These are phyloP conservation scores for Doryteuthis pealeii DNA, from an alignment of 1,140 invertebrate species.

Conservation along the genomic window DNA sequence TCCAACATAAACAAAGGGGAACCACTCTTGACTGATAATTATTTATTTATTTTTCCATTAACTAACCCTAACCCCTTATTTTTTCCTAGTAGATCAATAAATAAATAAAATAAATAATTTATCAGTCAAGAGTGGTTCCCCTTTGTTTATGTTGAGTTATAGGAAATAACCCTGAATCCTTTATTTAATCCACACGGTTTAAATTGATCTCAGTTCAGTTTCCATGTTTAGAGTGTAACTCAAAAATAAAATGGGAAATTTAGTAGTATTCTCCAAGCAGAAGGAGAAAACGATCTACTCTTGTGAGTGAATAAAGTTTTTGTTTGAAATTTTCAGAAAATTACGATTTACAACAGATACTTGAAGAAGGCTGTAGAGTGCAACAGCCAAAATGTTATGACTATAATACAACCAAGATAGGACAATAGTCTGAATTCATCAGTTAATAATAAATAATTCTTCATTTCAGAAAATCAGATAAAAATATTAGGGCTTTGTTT, in stretches of 20 bases:
- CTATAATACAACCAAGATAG: not conserved
- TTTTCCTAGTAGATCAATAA: too few relatives aligned
- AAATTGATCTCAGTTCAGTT: not conserved
- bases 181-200: not conserved
- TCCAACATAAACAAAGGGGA: too few relatives aligned
- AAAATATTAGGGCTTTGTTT: too few relatives aligned
- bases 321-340: not conserved
- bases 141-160: too few relatives aligned
- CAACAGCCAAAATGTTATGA: not conserved
- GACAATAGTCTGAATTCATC: not conserved
- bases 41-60: not conserved
- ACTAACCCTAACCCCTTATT: too few relatives aligned
- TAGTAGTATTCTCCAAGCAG: not conserved
- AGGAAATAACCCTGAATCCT: too few relatives aligned
- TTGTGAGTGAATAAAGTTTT: not conserved
- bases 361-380: not conserved
- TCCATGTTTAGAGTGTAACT: not conserved
- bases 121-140: not conserved
- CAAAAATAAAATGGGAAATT: not conserved
- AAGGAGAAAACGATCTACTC: not conserved
- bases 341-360: not conserved
- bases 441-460: not conserved
- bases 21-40: too few relatives aligned
- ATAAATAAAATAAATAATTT: not conserved
- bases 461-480: not conserved